Base-by-base conservation (phyloP, 2,888 invertebrate species). In the Fragum whitleyi region DNA sequence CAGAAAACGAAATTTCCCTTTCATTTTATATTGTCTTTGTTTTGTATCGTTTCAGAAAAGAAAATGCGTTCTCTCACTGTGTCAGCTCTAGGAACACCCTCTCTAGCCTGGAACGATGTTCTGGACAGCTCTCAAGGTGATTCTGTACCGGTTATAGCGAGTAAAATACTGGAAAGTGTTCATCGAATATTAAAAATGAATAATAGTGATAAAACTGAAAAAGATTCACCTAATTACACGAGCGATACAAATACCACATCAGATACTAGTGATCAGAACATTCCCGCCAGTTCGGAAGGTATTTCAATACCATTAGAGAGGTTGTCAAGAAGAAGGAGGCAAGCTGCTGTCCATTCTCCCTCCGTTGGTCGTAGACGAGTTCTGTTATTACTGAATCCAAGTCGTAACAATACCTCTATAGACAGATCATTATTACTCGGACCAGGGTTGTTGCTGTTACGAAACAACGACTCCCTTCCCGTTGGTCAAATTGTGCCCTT, bases 231-330 rank as follows among this genome's bases (percentile, higher is more conserved):
- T 2, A 23, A 2, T 11, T 2, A 11, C 3, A 57, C 9, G 6
- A 57, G 57, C 23, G 2, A 57, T 23, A 57, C 26, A 19, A 26
- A 6, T 21, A 14, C 3, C 11, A 26, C 28, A 14, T 57, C 28
- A 14, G 26, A 28, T 57, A 7, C 11, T 2, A 11, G 11, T 23
- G 28, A 23, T 57, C 23, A 23, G 23, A 23, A 26, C 21, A 23
- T 21, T 2, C 26, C 26, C 28, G 11, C 14, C 5, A 57, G 23
- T 57, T 26, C 57, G 7, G 23, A 65, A 6, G 70, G 70, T 36
- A 32, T 70, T 1, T 70, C 53, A 53, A 70, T 70, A 16, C 57
- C 70, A 1, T n/a, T 70, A 29, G 55, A 70, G 3, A 55, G n/a
- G 53, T 55, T 70, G 26, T 55, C 36, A 7, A 28, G 70, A 23